Evolutionary conservation across 2,888 invertebrate genomes (phyloP), one percentile per base, ranked within the genome.

Genomic region (Drosophila paucipuncta): DNA sequence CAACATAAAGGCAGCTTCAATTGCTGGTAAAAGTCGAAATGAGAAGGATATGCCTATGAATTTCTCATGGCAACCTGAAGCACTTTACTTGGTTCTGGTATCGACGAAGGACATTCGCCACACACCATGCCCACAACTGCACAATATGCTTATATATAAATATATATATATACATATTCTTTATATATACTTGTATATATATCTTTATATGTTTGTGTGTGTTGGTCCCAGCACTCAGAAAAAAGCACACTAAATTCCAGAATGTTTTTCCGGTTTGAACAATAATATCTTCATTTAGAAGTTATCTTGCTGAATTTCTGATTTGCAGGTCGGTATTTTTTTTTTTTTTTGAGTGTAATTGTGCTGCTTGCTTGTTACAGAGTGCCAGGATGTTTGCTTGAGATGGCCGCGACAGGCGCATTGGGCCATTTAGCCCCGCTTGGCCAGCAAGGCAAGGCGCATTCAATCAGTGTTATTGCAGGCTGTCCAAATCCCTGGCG

Each of bases 381-480:
- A 28, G 28, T 55, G 62, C 31, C 60, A 53, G 71, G 25, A 50
- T 62, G 47, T 58, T 55, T 30, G 41, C 37, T 30, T n/a, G 39
- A 37, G 49, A 28, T 35, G 33, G 43, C 28, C 57, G 49, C 58
- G 58, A 62, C 62, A 53, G 57, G 33, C 37, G 31, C 33, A 63
- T 28, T 37, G 47, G 41, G n/a, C 62, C 61, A 59, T 64, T 71
- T 58, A 58, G 58, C 58, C 55, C 59, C 55, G 71, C 47, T 60
- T 78, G 78, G 31, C 58, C 50, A 50, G 49, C 62, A 37, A 18
- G 66, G 68, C 78, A 41, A 66, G 79, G 74, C 78, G 60, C 75
- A 80, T 80, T 80, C 80, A 82, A 82, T 80, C 80, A 75, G 82
- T 78, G 70, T 82, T 80, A 81, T 79, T 81, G 82, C 78, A 73